Percentiles rank a stretch among this genome's conserved stretches.
phyloP scores from a whole-genome alignment of 2,113 vertebrate genomes.

The Dasypus novemcinctus region DNA sequence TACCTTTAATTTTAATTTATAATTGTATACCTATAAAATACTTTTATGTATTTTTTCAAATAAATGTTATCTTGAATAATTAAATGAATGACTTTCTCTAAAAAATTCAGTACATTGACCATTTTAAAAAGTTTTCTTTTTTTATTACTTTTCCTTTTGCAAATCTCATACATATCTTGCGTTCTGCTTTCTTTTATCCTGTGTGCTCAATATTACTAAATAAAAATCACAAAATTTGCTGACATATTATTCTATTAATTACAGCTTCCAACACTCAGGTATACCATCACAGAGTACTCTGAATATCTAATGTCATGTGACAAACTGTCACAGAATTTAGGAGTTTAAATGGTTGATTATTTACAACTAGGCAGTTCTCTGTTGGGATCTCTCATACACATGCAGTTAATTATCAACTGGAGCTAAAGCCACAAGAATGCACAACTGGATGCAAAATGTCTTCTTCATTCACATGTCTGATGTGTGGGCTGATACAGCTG shows the following conservation, averaged over 20 bases:
- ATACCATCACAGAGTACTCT: neutral
- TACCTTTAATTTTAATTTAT: neutral
- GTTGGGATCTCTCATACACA: neutral
- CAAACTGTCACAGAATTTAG: neutral
- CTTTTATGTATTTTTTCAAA: neutral
- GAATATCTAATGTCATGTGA: neutral
- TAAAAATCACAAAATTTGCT: neutral
- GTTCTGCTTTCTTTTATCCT: neutral
- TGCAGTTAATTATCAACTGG: neutral
- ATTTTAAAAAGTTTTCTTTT: neutral
- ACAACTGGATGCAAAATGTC: neutral
- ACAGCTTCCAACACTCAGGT: neutral
- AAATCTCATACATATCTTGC: neutral
- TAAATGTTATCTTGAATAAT: neutral
- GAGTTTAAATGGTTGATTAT: neutral
- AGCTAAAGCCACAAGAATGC: neutral
- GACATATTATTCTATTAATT: neutral
- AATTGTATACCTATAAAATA: neutral
- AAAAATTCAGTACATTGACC: neutral
- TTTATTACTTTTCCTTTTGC: neutral
- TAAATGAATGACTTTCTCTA: neutral
- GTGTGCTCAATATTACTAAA: neutral
- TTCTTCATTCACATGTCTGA: too few species aligned
- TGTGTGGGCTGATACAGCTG: too few species aligned
- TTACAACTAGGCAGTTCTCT: neutral